phyloP scores from a whole-genome alignment of 2,113 vertebrate species.

The Oreotrochilus melanogaster region DNA sequence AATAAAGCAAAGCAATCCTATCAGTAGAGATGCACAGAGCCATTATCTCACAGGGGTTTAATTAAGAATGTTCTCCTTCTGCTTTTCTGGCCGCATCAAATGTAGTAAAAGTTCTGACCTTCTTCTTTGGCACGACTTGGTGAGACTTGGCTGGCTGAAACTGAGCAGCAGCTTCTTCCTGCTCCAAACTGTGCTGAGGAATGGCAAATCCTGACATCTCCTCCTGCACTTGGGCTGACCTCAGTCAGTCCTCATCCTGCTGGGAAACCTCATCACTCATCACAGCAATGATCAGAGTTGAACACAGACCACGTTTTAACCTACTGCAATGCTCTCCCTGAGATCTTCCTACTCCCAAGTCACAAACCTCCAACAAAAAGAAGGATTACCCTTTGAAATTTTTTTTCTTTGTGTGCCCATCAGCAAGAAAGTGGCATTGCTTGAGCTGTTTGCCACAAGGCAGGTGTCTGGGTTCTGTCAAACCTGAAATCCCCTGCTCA shows the following conservation, averaged over 20 bases:
- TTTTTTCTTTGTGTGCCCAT: not conserved
- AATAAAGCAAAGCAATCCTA: not conserved
- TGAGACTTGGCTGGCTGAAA: not conserved
- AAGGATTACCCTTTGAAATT: not conserved
- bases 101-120: not conserved
- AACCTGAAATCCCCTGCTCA: not conserved
- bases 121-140: not conserved
- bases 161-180: not conserved
- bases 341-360: not conserved
- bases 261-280: not conserved
- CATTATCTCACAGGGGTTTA: not conserved
- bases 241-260: not conserved
- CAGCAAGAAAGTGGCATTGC: not conserved
- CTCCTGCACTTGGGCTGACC: not conserved
- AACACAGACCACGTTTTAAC: not conserved
- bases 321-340: not conserved
- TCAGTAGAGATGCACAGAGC: not conserved
- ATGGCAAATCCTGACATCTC: not conserved
- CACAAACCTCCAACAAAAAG: not conserved
- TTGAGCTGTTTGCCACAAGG: not conserved
- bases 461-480: not conserved
- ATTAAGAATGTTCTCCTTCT: not conserved
- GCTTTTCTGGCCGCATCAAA: not conserved
- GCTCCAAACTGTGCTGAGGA: not conserved
- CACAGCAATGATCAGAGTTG: not conserved